A percentile compares a stretch with the other conserved stretches of the same genome.
Evolutionary conservation across 2,113 vertebrate genomes (phyloP).

Genomic region (Phrynocephalus versicolor): DNA sequence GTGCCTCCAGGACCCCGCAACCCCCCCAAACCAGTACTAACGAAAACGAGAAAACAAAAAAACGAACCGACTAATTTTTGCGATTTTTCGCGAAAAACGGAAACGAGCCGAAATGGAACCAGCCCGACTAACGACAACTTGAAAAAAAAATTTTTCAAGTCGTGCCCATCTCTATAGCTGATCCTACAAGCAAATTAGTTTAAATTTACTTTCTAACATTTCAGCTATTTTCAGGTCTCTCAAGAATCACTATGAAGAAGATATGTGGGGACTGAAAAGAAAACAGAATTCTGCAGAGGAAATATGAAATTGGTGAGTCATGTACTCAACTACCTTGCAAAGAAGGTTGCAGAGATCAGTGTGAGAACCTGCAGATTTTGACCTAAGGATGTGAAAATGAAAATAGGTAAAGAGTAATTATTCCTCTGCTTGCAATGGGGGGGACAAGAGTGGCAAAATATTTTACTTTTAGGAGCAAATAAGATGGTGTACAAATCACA

Average conservation of each 20-base stretch:
- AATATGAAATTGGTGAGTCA: constrained; percentile 41
- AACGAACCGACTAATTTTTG: too few relatives aligned
- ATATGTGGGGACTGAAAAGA: constrained; percentile 52
- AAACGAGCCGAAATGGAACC: too few relatives aligned
- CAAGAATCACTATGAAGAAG: constrained; percentile 28
- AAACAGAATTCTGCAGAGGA: constrained; percentile 52
- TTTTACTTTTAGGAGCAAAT: background rate
- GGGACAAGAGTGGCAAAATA: constrained; percentile 2
- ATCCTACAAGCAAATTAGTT: background rate
- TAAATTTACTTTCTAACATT: constrained; percentile 28
- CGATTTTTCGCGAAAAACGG: too few relatives aligned
- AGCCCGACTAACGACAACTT: too few relatives aligned
- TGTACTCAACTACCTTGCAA: constrained; percentile 54
- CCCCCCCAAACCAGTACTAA: too few relatives aligned
- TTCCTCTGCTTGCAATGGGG: constrained; percentile 23
- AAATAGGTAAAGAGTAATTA: constrained; percentile 8
- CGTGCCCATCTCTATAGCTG: background rate
- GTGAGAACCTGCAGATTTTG: constrained; percentile 40
- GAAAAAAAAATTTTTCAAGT: too few relatives aligned
- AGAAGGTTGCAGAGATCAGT: constrained; percentile 38
- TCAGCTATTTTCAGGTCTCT: constrained; percentile 12
- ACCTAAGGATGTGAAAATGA: constrained; percentile 2
- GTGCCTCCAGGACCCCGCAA: too few relatives aligned
- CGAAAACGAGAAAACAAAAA: too few relatives aligned
- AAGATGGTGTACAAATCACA: background rate